A percentile compares a stretch with the other conserved stretches of the same genome.
These are phyloP conservation scores for Tolmerus cingulatus DNA, from an alignment of 2,888 invertebrate genomes.

Conservation along the genomic window DNA sequence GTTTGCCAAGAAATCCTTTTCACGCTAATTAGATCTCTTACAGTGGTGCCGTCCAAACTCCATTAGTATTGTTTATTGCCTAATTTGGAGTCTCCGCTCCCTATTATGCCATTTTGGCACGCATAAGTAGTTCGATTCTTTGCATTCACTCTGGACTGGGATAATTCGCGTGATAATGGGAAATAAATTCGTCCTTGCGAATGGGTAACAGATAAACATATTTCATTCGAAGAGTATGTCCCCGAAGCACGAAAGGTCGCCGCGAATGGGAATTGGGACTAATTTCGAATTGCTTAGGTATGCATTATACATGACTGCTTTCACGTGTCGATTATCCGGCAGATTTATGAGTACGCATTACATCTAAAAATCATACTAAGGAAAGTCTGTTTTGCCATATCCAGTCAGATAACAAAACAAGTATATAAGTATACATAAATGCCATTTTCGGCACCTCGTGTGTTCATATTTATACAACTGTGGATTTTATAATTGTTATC, in stretches of 20 bases:
- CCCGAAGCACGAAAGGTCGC: neutral
- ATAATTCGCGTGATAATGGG: neutral
- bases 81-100: neutral
- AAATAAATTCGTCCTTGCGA: neutral
- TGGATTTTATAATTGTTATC: neutral
- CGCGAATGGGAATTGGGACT: neutral
- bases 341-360: neutral
- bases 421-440: neutral
- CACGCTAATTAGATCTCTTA: neutral
- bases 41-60: neutral
- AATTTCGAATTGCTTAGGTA: neutral
- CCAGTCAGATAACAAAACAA: neutral
- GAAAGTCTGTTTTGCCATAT: neutral
- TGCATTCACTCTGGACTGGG: neutral
- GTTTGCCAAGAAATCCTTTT: neutral
- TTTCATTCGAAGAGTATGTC: neutral
- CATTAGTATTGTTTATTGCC: neutral
- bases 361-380: neutral
- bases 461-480: neutral
- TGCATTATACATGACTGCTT: neutral
- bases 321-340: neutral
- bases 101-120: neutral
- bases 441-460: neutral
- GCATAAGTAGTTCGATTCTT: slow-evolving; percentile 20
- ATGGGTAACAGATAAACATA: neutral